Base-by-base conservation (phyloP, 2,888 invertebrate species). In the Xestia c-nigrum region DNA sequence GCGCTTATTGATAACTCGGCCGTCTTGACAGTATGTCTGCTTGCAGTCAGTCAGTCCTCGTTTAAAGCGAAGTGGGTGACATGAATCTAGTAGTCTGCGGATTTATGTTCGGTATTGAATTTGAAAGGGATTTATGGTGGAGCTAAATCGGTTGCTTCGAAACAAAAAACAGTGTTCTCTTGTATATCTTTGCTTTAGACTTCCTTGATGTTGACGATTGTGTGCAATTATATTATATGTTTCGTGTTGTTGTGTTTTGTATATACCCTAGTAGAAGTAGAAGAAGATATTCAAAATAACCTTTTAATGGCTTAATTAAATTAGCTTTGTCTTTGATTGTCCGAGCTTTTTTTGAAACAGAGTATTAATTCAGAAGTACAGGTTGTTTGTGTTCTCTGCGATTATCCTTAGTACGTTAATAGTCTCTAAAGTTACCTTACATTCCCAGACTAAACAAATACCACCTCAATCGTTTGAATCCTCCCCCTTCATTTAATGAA, bases 1-100 rank as follows among this genome's bases (percentile, higher is more conserved):
- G 75, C 70, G 84, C 63, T 79, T 74, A 87, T 79, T 80, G 87
- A 87, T 83, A 88, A 85, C 81, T 85, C 85, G 87, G 80, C 61
- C 80, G 80, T 52, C 77, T 74, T 84, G 84, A 78, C 86, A 78
- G 84, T 78, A 78, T 64, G 78, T 78, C 86, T 72, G 61, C 73
- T 65, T 73, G 79, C 69, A 78, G 65, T 57, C 71, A 83, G 52
- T 71, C 71, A 84, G 71, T 72, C 74, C 76, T 86, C 87, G 75
- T 80, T 86, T 79, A 57, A 74, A 73, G 38, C 68, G 71, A 86
- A 74, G 66, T 86, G 61, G 84, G 84, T 84, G 84, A 86, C 87
- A 86, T 66, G 6, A 86, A 84, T 86, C 71, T 65, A 52, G 74
- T 55, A 47, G 71, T 40, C 24, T 61, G 24, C 76, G 76, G 80